Base-by-base conservation (phyloP, 53 echinoderm and acorn worm species). In the Astropecten irregularis region DNA sequence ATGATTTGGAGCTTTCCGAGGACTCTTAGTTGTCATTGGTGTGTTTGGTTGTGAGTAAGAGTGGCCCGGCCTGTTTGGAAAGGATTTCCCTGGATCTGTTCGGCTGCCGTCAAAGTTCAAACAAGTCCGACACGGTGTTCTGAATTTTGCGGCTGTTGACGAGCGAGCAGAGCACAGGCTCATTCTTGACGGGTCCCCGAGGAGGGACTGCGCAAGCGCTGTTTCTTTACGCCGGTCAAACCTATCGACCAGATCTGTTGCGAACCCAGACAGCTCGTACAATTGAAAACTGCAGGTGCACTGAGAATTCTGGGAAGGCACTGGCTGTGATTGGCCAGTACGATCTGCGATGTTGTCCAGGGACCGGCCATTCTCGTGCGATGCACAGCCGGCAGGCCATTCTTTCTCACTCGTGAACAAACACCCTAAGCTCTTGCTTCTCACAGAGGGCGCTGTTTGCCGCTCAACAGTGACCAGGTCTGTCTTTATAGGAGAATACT, bases 181-280 rank as follows among this genome's bases (percentile, higher is more conserved):
- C 56, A 71, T 19, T 52, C 48, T 71, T 32, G 71, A 71, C 71
- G 50, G 51, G 13, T 71, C 19, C 15, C 33, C 33, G 4, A 71
- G 71, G 19, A 71, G 44, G 0, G 71, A 71, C 36, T 71, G 51
- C 9, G 71, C 52, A 9, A 71, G 33, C 3, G 30, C 34, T 36
- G 26, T 25, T 19, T 74, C 74, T 57, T 82, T 88, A 62, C 73
- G 46, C 11, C 53, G 61, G 40, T 91, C 91, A 63, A 69, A 91
- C 33, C 77, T 69, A 74, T 91, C 65, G 3, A 87, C 83, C 35
- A 87, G 68, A 19, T 91, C 91, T 1, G 83, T 62, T 7, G 76
- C 91, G 53, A 91, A 87, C 11, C 87, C 87, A 2, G 91, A 87
- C 18, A 87, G 51, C 36, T 87, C 63, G 27, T 55, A 56, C 14